A percentile compares a stretch with the other conserved stretches of the same genome.
phyloP scores from a whole-genome alignment of 2,797 vertebrate genomes.

The Jordanella pulchra region DNA sequence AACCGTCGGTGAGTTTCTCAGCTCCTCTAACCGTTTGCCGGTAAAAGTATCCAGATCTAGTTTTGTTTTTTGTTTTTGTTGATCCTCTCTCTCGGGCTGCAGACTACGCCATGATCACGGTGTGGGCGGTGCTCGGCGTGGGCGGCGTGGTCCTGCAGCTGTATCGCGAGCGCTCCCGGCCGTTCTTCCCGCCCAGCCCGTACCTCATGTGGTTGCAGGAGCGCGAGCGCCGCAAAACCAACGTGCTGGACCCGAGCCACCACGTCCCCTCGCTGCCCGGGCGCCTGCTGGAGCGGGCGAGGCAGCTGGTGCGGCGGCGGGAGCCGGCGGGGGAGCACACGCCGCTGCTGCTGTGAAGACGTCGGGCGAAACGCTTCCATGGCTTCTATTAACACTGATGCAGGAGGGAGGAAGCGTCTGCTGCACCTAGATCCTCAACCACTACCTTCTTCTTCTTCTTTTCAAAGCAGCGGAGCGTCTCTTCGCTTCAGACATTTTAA shows the following conservation, averaged over 20 bases:
- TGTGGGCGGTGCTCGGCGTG: slow-evolving; percentile 87
- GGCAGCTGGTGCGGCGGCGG: slow-evolving; percentile 75
- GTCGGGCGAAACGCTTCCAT: background rate
- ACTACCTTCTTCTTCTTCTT: slow-evolving; percentile 9
- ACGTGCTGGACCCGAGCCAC: slow-evolving; percentile 93
- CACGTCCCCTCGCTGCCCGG: slow-evolving; percentile 86
- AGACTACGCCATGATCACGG: slow-evolving; percentile 88
- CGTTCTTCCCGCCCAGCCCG: slow-evolving; percentile 90
- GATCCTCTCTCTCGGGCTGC: background rate
- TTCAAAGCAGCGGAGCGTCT: background rate
- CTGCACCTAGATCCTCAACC: slow-evolving; percentile 50
- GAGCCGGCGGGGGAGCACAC: slow-evolving; percentile 88
- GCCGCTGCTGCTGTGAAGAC: slow-evolving; percentile 85
- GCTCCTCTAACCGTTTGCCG: no score
- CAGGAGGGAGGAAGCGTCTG: background rate
- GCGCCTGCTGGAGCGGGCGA: slow-evolving; percentile 77
- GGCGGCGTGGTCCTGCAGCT: slow-evolving; percentile 86
- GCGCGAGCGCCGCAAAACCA: slow-evolving; percentile 89
- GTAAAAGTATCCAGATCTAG: no score
- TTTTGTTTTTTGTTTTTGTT: no score
- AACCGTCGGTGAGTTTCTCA: slow-evolving; percentile 82
- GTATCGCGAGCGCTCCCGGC: slow-evolving; percentile 81
- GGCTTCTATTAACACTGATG: background rate
- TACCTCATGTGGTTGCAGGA: slow-evolving; percentile 91
- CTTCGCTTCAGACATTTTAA: slow-evolving; percentile 14